Base-by-base conservation (phyloP, 2,888 invertebrate species). In the Colostygia pectinataria region DNA sequence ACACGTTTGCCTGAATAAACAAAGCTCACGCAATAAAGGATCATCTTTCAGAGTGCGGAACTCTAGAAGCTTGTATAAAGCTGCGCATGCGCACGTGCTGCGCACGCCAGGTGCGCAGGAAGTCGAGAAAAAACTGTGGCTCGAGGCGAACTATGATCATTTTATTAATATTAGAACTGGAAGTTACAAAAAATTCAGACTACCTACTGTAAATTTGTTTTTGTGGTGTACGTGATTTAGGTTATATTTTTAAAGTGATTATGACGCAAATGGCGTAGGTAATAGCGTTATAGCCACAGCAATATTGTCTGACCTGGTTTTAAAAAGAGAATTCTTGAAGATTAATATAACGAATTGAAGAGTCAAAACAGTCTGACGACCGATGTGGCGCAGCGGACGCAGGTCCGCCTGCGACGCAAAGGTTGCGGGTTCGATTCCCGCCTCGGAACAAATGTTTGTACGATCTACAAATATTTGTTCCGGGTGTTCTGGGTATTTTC, bases 41-140 rank as follows among this genome's bases (percentile, higher is more conserved):
- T 61, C 61, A 28, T 43, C 52, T 62, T 52, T 40, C 55, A 58
- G 42, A 44, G 46, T 39, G 51, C 52, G 56, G 62, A 58, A 52
- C 56, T 47, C 61, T 58, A 53, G 50, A 57, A 47, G 42, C 38
- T 23, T 34, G 56, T 47, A 49, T 53, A 56, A 58, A 59, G 53
- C 42, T 52, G 57, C 57, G 57, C 54, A 24, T 15, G 63, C 62
- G 77, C 79, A 77, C 79, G 79, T 78, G 79, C 79, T 60, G 51
- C 15, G 13, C 47, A 18, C 14, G 47, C 79, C 79, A 79, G 76
- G 75, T 79, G 79, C 67, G 57, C 79, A 74, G 78, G 79, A 78
- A 71, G 66, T 59, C 37, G 43, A 53, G 57, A 55, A 57, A 57
- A 55, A 55, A 42, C 29, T 32, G 34, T 41, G 33, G 33, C 34